Conservation (phyloP, 2,797 vertebrate genomes). For the Fistularia commersonii region DNA sequence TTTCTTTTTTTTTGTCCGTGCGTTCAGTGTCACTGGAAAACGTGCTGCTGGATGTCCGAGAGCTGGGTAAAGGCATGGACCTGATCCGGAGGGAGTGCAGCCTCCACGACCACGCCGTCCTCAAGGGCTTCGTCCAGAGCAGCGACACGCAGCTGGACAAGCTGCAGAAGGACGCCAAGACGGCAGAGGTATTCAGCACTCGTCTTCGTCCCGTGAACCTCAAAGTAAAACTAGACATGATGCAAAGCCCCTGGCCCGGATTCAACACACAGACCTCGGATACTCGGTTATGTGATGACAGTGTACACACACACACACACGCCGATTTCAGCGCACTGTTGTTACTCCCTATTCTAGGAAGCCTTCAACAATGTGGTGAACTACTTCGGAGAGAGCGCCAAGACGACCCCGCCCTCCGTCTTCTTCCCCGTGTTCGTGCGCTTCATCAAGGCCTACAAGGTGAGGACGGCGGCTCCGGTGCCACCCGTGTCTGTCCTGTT, state of each 20-base stretch:
- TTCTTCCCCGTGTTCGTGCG: constrained; percentile 97
- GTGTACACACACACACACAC: constrained; percentile 32
- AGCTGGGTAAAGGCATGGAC: constrained; percentile 95
- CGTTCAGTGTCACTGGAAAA: constrained; percentile 92
- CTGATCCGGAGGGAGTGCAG: constrained; percentile 89
- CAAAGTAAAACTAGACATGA: constrained; percentile 17
- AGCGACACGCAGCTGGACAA: constrained; percentile 88
- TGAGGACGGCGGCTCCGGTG: constrained; percentile 52
- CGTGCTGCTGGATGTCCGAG: constrained; percentile 90
- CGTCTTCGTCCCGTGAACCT: constrained; percentile 5
- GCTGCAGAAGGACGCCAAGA: constrained; percentile 89
- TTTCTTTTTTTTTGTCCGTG: constrained; percentile 1
- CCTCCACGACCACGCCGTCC: constrained; percentile 86
- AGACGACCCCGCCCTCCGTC: constrained; percentile 92
- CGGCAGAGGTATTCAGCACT: constrained; percentile 81
- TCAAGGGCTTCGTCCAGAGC: constrained; percentile 85
- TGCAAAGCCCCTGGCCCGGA: constrained; percentile 7
- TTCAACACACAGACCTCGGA: constrained; percentile 13
- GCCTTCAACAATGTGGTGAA: constrained; percentile 93
- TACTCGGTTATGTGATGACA: constrained; percentile 17
- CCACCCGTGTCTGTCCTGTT: constrained; percentile 1
- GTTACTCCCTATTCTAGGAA: constrained; percentile 77
- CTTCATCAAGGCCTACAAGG: constrained; percentile 97
- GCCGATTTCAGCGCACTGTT: constrained; percentile 21
- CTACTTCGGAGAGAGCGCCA: constrained; percentile 95